A percentile compares a stretch with the other conserved stretches of the same genome.
These are phyloP conservation scores for Dasypus novemcinctus DNA, from an alignment of 2,113 vertebrate genomes.

Conservation along the genomic window DNA sequence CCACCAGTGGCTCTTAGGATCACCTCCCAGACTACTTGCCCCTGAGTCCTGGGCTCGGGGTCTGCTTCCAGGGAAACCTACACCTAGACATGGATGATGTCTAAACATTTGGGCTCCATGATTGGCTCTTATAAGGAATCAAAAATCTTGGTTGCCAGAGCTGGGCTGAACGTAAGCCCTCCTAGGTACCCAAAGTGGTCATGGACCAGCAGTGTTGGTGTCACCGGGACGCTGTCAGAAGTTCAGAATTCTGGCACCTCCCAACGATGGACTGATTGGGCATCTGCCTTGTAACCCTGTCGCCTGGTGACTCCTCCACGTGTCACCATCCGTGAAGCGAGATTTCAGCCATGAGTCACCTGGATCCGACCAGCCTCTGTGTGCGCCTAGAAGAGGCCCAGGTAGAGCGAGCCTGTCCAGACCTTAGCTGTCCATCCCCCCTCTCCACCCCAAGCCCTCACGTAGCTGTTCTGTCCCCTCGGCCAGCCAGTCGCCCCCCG, in stretches of 20 bases:
- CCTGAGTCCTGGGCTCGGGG: neutral
- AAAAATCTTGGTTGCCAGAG: neutral
- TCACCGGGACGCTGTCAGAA: neutral
- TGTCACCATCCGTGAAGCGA: rapidly evolving
- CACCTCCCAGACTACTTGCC: neutral
- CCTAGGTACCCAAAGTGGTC: rapidly evolving
- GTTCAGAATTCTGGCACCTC: neutral
- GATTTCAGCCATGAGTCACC: neutral
- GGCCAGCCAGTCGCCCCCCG: neutral
- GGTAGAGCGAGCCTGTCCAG: neutral
- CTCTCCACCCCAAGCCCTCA: too few species aligned
- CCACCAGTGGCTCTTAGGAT: neutral
- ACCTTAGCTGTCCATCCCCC: neutral
- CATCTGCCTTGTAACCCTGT: neutral
- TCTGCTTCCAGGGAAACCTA: neutral
- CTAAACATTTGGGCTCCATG: neutral
- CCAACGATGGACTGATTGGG: rapidly evolving
- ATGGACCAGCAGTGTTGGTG: rapidly evolving
- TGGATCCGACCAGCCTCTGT: neutral
- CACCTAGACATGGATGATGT: neutral
- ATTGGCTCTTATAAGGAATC: neutral
- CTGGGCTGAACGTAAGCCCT: too few species aligned
- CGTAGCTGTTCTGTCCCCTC: neutral
- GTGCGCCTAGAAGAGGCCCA: neutral
- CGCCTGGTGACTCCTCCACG: too few species aligned